phyloP scores from a whole-genome alignment of 2,888 invertebrate genomes.

The Epinotia bilunana region DNA sequence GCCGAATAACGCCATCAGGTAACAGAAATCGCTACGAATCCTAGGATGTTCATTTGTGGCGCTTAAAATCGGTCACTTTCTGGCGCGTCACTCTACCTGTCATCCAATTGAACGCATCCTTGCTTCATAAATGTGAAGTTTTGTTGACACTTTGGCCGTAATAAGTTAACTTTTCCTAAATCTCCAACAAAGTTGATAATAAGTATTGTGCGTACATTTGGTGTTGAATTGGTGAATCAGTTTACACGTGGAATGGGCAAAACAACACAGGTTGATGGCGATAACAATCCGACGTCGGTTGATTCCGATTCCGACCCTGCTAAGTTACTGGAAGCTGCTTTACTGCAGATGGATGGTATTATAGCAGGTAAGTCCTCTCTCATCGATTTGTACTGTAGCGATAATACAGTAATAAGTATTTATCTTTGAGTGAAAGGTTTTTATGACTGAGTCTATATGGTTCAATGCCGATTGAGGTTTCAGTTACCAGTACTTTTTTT shows the following conservation, averaged over 20 bases:
- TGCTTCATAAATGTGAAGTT: conserved; percentile 55
- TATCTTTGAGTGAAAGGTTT: conserved; percentile 6
- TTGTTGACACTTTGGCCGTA: conserved; percentile 64
- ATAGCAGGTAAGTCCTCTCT: conserved; percentile 87
- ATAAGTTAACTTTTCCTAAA: conserved; percentile 65
- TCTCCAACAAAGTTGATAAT: conserved; percentile 45
- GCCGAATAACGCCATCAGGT: no score
- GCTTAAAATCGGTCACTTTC: background rate
- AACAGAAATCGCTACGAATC: background rate
- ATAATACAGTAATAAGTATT: background rate
- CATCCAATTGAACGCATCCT: conserved; percentile 24
- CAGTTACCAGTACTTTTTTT: conserved; percentile 44
- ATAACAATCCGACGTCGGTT: conserved; percentile 75
- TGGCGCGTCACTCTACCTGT: background rate
- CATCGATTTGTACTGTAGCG: background rate
- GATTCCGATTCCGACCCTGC: conserved; percentile 92
- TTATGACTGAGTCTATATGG: conserved; percentile 50
- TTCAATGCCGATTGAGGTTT: conserved; percentile 62
- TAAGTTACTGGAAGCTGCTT: conserved; percentile 92
- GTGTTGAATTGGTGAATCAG: conserved; percentile 16
- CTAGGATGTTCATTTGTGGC: background rate
- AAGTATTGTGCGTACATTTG: conserved; percentile 16
- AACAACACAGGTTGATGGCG: conserved; percentile 78
- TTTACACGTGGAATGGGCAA: conserved; percentile 73
- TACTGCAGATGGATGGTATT: conserved; percentile 95